Evolutionary conservation across 2,888 invertebrate genomes (phyloP).

Genomic region (Melikaiella ostensackeni): DNA sequence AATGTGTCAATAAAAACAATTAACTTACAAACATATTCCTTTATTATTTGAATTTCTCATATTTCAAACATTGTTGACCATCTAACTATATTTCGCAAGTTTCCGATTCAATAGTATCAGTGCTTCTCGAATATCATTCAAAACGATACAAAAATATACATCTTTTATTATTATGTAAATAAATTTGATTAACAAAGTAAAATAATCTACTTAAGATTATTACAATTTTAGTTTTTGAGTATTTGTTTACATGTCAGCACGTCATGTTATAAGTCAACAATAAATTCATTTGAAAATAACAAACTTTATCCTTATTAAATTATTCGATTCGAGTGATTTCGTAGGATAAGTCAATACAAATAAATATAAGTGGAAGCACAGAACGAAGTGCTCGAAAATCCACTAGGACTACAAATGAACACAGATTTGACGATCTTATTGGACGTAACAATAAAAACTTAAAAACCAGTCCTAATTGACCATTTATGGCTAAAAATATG

Average conservation of each 20-base stretch:
- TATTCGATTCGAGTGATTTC: neutral
- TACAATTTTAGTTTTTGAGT: neutral
- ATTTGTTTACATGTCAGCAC: constrained; percentile 11
- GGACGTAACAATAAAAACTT: constrained; percentile 39
- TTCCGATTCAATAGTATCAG: constrained; percentile 16
- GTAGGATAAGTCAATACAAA: neutral
- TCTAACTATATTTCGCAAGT: constrained; percentile 10
- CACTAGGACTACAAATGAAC: constrained; percentile 45
- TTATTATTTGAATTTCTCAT: constrained; percentile 26
- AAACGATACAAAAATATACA: constrained; percentile 28
- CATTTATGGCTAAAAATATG: constrained; percentile 5
- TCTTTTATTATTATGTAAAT: constrained; percentile 46
- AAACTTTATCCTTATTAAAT: neutral
- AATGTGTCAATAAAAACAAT: neutral
- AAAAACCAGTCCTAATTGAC: neutral
- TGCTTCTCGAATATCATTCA: neutral
- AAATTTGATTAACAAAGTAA: constrained; percentile 53
- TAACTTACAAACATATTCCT: constrained; percentile 21
- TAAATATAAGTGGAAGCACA: neutral
- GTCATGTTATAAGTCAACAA: constrained; percentile 26
- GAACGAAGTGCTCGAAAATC: constrained; percentile 17
- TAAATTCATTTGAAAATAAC: neutral
- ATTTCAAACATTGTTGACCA: neutral
- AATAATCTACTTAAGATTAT: neutral
- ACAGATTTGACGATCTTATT: constrained; percentile 49